Evolutionary conservation across 2,113 vertebrate genomes (phyloP).

Genomic region (Corythornis cristatus): DNA sequence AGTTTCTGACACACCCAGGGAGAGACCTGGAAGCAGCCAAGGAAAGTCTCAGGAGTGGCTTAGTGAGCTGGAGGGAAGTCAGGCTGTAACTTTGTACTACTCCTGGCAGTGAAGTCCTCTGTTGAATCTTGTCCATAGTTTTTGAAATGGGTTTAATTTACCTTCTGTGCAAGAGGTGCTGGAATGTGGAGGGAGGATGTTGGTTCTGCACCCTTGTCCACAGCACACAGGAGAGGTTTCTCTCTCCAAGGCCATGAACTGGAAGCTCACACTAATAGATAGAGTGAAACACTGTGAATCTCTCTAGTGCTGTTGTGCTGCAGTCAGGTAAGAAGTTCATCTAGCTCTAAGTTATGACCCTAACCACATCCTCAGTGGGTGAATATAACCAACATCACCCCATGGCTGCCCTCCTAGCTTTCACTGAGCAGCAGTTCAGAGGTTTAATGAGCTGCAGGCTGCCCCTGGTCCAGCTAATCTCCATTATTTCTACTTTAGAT

Average conservation of each 20-base stretch:
- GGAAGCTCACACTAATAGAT: neutral
- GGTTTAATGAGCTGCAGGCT: neutral
- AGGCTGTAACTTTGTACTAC: neutral
- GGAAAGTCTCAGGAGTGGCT: neutral
- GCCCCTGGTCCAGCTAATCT: neutral
- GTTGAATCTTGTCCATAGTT: neutral
- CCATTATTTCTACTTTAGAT: neutral
- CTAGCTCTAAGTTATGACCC: neutral
- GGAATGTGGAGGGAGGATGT: neutral
- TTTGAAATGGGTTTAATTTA: neutral
- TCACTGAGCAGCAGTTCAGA: neutral
- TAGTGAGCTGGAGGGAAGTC: neutral
- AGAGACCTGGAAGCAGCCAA: slow-evolving; percentile 21
- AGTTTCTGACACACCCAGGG: neutral
- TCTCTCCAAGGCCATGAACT: neutral
- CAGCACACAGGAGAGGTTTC: neutral
- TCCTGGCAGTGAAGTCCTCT: neutral
- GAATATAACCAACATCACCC: neutral
- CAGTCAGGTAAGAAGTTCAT: neutral
- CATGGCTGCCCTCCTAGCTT: neutral
- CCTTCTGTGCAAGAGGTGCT: neutral
- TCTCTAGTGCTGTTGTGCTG: neutral
- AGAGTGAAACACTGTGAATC: neutral
- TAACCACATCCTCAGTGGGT: neutral
- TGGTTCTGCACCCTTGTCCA: neutral